Evolutionary conservation across 2,888 invertebrate genomes (phyloP).

Genomic region (Sylvicola fuscatus): DNA sequence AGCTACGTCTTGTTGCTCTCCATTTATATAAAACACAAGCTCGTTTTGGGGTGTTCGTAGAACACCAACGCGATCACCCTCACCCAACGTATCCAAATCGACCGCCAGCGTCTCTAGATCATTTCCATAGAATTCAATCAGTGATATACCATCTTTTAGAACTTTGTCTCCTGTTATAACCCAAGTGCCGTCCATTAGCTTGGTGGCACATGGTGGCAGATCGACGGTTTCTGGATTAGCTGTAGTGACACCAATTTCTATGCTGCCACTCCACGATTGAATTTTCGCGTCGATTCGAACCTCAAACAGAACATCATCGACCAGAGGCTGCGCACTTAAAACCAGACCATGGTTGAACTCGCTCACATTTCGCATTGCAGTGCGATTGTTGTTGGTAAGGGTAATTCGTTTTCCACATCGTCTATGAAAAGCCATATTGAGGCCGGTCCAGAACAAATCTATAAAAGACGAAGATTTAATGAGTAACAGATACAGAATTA

Average conservation of each 20-base stretch:
- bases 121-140: conserved; percentile 66
- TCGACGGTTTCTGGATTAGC: conserved; percentile 45
- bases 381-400: conserved; percentile 62
- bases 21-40: conserved; percentile 74
- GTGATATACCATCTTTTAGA: conserved; percentile 61
- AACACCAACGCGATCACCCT: conserved; percentile 69
- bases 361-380: conserved; percentile 57
- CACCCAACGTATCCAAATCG: conserved; percentile 55
- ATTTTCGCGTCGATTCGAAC: conserved; percentile 78
- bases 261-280: conserved; percentile 56
- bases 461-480: too few relatives aligned
- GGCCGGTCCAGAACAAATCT: too few relatives aligned
- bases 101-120: conserved; percentile 66
- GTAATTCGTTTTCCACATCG: conserved; percentile 71
- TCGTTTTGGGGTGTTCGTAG: conserved; percentile 64
- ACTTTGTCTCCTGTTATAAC: conserved; percentile 75
- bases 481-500: too few relatives aligned
- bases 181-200: conserved; percentile 68
- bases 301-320: conserved; percentile 68
- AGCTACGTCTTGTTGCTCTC: conserved; percentile 72
- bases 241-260: conserved; percentile 55
- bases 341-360: conserved; percentile 82
- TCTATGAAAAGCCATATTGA: conserved; percentile 44
- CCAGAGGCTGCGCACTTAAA: conserved; percentile 56
- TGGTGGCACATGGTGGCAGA: conserved; percentile 55